Evolutionary conservation across 1,140 invertebrate species (phyloP).

Genomic region (Pseudomyrmex flavicornis): DNA sequence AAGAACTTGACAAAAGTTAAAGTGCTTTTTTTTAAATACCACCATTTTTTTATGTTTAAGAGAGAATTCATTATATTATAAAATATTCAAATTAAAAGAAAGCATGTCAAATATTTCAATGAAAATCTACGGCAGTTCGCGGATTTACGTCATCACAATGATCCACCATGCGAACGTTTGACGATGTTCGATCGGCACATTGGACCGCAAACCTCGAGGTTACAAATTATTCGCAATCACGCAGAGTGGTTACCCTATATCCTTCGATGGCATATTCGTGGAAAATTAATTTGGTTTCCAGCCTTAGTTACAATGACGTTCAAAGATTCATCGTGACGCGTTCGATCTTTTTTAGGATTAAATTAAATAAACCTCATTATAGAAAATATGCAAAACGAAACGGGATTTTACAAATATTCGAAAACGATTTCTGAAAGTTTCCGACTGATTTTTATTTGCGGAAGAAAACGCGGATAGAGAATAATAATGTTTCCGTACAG

Average conservation of each 20-base stretch:
- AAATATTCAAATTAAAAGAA: conserved; percentile 11
- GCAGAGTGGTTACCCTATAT: conserved; percentile 67
- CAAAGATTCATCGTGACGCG: conserved; percentile 38
- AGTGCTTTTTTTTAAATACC: background rate
- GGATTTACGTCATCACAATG: conserved; percentile 47
- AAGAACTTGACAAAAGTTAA: no score
- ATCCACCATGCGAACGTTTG: conserved; percentile 27
- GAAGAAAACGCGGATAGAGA: background rate
- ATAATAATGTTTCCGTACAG: background rate
- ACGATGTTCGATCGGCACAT: conserved; percentile 61
- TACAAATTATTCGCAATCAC: conserved; percentile 70
- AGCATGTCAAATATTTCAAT: conserved; percentile 38
- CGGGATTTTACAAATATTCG: background rate
- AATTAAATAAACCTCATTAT: conserved; percentile 33
- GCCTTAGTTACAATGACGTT: conserved; percentile 49
- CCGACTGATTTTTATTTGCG: background rate
- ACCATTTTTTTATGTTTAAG: background rate
- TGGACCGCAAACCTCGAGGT: conserved; percentile 62
- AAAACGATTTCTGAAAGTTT: background rate
- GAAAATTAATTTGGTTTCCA: conserved; percentile 59
- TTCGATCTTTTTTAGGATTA: conserved; percentile 53
- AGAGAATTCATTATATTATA: no score
- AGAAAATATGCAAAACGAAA: background rate
- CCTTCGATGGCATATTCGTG: conserved; percentile 58
- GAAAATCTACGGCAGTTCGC: conserved; percentile 48